Base-by-base conservation (phyloP, 2,797 vertebrate species). In the Staurois parvus region DNA sequence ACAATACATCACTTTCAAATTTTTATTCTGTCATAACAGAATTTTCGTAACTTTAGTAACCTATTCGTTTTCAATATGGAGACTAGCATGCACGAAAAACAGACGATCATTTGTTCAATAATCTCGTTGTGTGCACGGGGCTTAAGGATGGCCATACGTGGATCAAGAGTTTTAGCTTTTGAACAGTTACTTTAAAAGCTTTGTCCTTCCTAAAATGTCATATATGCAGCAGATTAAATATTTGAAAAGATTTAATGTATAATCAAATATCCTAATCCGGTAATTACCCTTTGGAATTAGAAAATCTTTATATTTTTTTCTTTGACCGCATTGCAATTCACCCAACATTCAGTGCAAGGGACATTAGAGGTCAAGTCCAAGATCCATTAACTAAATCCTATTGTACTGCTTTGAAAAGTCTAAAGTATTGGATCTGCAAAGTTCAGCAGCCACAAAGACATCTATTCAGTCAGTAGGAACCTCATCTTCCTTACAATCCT, bases 261-360 rank as follows among this genome's bases (percentile, higher is more conserved):
- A 79, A 34, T 68, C n/a, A 32, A 56, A 69, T 30, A 59, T 40
- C 48, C 13, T 52, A 75, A 85, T 85, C 77, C 72, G 66, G 48
- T 85, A 85, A 85, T 85, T 85, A 80, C 77, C 17, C 79, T 66
- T 59, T 85, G 84, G 84, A 85, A 85, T 85, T 85, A 80, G 42
- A 8, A 42, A 81, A 32, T 68, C 64, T 37, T 29, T 28, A 34
- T 80, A 21, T 11, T 56, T 68, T 80, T 67, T 74, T 7, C 45
- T 69, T 67, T 80, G 84, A 80, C 77, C 62, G 73, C 48, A 80
- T 67, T 52, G 72, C 42, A 68, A 75, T 85, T 78, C 77, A 75
- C 62, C 17, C 40, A 62, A 34, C 69, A 85, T 80, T 80, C 32
- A 75, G 74, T 68, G 7, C 59, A 69, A 74, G 69, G 76, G 68